These are phyloP conservation scores for Chaetodon auriga DNA, from an alignment of 2,113 vertebrate genomes.

Conservation along the genomic window DNA sequence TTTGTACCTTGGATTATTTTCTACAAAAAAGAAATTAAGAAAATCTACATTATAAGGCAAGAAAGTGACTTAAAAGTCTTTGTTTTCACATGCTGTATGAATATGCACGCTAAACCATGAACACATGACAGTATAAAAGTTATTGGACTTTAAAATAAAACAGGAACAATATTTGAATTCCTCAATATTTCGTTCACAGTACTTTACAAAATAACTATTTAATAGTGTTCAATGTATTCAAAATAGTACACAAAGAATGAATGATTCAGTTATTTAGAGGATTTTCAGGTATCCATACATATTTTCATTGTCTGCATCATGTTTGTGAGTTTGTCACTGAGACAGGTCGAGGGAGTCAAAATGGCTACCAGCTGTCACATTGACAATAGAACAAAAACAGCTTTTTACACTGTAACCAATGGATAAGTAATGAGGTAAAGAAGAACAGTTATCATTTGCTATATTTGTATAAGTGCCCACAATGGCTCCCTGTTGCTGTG, in stretches of 20 bases:
- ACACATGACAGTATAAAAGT: not conserved
- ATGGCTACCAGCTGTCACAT: not conserved
- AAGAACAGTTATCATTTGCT: not conserved
- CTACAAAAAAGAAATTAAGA: not conserved
- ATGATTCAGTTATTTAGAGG: not conserved
- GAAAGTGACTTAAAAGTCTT: not conserved
- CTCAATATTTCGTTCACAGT: not conserved
- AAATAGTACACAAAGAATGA: not conserved
- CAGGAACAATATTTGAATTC: not conserved
- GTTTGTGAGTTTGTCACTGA: not conserved
- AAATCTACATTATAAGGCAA: not conserved
- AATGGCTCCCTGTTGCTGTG: not conserved
- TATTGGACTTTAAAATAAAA: not conserved
- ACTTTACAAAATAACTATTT: not conserved
- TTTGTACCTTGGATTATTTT: not conserved
- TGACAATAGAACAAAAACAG: not conserved
- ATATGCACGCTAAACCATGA: not conserved
- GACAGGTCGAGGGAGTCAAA: not conserved
- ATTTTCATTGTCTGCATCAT: not conserved
- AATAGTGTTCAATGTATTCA: not conserved
- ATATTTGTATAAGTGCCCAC: not conserved
- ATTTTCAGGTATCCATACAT: not conserved
- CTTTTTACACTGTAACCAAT: not conserved
- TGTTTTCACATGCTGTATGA: not conserved
- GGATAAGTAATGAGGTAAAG: not conserved